phyloP scores from a whole-genome alignment of 2,888 invertebrate genomes.

The Archaeoteleia sp. region DNA sequence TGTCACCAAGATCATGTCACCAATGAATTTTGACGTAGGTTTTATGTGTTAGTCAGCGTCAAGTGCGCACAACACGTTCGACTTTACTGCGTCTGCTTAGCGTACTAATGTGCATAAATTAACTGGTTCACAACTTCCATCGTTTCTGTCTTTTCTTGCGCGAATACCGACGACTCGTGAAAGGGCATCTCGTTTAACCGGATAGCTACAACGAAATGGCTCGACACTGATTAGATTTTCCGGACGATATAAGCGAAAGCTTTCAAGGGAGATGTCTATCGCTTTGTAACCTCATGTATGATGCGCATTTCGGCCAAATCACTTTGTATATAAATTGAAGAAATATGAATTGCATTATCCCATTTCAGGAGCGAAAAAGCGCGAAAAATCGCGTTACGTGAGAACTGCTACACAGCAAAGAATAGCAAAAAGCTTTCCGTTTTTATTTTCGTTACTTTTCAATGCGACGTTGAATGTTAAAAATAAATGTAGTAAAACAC shows the following conservation, averaged over 20 bases:
- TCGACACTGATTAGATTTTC: conserved; percentile 51
- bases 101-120: conserved; percentile 46
- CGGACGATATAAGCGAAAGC: conserved; percentile 46
- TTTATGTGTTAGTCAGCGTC: conserved; percentile 10
- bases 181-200: conserved; percentile 41
- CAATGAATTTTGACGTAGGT: conserved; percentile 3
- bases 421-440: not conserved
- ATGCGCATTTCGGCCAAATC: conserved; percentile 31
- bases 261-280: conserved; percentile 43
- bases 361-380: conserved; percentile 11
- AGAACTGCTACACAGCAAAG: not conserved
- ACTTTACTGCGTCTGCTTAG: conserved; percentile 23
- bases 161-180: conserved; percentile 33
- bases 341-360: conserved; percentile 34
- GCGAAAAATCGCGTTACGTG: conserved; percentile 9
- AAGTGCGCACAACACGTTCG: conserved; percentile 16
- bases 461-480: too few relatives aligned
- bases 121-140: conserved; percentile 34
- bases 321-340: conserved; percentile 38
- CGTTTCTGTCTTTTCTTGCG: conserved; percentile 38
- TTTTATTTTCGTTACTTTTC: too few relatives aligned
- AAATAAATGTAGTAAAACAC: too few relatives aligned
- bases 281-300: conserved; percentile 22
- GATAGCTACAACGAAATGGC: conserved; percentile 45
- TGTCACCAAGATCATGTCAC: conserved; percentile 5